Evolutionary conservation across 2,113 vertebrate species (phyloP), one percentile per base, ranked within the genome.

Genomic region (Pollimyrus isidori): DNA sequence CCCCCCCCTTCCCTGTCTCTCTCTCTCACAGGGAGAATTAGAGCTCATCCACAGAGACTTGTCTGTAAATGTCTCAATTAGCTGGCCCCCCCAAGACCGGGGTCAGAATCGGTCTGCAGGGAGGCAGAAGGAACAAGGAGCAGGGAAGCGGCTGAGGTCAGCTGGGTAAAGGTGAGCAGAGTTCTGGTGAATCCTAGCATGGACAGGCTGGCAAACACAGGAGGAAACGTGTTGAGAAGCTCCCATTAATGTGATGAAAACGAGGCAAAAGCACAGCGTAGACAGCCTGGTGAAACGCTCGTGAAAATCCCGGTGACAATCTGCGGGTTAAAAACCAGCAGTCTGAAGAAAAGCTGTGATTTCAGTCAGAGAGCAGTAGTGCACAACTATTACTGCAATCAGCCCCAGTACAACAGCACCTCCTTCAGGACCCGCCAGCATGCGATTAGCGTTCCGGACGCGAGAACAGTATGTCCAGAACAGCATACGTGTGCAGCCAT

Each of bases 21-120:
- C 65, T 21, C 26, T 39, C 73, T 10, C 69, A 21, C 49, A n/a
- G 30, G 17, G 21, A 65, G 30, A 53, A 62, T 3, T 39, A 89
- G 26, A 89, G 30, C 80, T 58, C 85, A 76, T 90, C 83, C 82
- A n/a, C 84, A 69, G 88, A 73, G 50, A 83, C 73, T 7, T 15
- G 56, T 90, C 89, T 48, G 69, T 82, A 88, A 87, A 87, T 19
- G 73, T 88, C 86, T 90, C 89, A 90, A 88, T 90, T 90, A 83
- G 89, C 84, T 30, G n/a, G 6, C 35, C 21, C 49, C 26, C n/a
- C 21, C 52, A 53, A 53, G 76, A 45, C 52, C 39, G 15, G 73
- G 89, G 52, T 83, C 89, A 83, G 69, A n/a, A 82, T 19, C 35
- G 39, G 50, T 48, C 49, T 15, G 46, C 73, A 48, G 89, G 88